Percentiles rank a stretch among this genome's conserved stretches.
Evolutionary conservation across 2,797 vertebrate genomes (phyloP).

Genomic region (Buphagus erythrorhynchus): DNA sequence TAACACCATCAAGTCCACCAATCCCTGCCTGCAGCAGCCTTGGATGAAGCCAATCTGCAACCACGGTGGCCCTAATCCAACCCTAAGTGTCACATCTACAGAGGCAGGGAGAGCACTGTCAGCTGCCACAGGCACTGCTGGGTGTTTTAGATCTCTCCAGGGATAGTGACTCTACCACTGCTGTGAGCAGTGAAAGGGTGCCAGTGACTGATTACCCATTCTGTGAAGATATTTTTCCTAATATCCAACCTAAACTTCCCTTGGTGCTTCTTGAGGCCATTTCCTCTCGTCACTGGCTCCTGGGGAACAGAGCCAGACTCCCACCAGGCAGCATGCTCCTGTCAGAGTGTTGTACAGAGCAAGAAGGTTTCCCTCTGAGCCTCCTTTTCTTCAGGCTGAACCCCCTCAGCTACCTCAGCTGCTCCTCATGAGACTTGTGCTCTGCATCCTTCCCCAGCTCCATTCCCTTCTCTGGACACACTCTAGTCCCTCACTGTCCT

Average conservation of each 20-base stretch:
- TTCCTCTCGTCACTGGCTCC: not conserved
- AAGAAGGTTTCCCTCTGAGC: not conserved
- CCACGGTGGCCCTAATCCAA: not conserved
- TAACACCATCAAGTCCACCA: not conserved
- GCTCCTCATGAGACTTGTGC: not conserved
- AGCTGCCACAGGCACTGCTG: not conserved
- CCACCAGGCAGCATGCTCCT: not conserved
- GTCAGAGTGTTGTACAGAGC: not conserved
- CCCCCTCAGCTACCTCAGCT: not conserved
- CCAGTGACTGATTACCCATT: not conserved
- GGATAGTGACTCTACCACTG: not conserved
- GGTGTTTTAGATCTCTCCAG: not conserved
- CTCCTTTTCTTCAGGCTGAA: not conserved
- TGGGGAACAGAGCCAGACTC: not conserved
- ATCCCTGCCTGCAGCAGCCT: not conserved
- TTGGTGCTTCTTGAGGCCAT: not conserved
- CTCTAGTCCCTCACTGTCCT: not conserved
- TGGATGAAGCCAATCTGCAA: not conserved
- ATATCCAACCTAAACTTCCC: not conserved
- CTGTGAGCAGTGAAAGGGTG: not conserved
- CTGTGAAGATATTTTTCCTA: not conserved
- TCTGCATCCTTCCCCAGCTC: not conserved
- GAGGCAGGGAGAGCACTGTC: not conserved
- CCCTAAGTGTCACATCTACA: not conserved
- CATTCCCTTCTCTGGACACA: not conserved